Percentiles rank a stretch among this genome's conserved stretches.
phyloP scores from a whole-genome alignment of 2,113 vertebrate species.

The Ptychochromis oligacanthus region DNA sequence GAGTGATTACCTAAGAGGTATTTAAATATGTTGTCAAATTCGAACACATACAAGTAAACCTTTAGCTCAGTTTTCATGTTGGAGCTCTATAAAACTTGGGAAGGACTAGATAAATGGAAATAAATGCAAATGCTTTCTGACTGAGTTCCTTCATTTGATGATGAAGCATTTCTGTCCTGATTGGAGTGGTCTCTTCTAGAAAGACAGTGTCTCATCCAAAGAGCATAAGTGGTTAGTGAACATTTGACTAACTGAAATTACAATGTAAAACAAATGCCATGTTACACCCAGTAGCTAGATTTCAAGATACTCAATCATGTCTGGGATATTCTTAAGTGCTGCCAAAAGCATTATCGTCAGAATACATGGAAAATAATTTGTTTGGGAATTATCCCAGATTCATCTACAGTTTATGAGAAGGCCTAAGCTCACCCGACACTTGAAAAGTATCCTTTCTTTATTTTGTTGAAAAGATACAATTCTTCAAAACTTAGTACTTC shows the following conservation, averaged over 20 bases:
- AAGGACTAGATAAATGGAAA: constrained; percentile 39
- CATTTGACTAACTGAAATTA: constrained; percentile 27
- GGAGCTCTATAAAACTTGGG: not conserved
- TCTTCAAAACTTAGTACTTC: not conserved
- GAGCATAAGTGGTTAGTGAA: not conserved
- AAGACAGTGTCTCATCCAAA: not conserved
- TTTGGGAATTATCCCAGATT: not conserved
- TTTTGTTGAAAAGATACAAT: not conserved
- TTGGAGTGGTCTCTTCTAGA: constrained; percentile 57
- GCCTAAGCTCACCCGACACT: not conserved
- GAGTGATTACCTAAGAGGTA: not conserved
- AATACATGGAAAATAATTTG: constrained; percentile 18
- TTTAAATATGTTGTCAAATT: too few relatives aligned
- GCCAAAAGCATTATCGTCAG: constrained; percentile 22
- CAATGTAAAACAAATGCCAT: not conserved
- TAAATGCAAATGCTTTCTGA: constrained; percentile 48
- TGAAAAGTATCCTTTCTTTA: not conserved
- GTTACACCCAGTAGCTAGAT: constrained; percentile 2
- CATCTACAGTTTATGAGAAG: not conserved
- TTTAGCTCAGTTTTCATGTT: not conserved
- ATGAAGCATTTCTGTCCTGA: constrained; percentile 50
- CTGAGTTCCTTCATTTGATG: constrained; percentile 20
- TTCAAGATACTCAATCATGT: constrained; percentile 20
- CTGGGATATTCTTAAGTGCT: constrained; percentile 6
- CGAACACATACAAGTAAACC: not conserved